Evolutionary conservation across 1,140 invertebrate genomes (phyloP).

Genomic region (Zophobas morio): DNA sequence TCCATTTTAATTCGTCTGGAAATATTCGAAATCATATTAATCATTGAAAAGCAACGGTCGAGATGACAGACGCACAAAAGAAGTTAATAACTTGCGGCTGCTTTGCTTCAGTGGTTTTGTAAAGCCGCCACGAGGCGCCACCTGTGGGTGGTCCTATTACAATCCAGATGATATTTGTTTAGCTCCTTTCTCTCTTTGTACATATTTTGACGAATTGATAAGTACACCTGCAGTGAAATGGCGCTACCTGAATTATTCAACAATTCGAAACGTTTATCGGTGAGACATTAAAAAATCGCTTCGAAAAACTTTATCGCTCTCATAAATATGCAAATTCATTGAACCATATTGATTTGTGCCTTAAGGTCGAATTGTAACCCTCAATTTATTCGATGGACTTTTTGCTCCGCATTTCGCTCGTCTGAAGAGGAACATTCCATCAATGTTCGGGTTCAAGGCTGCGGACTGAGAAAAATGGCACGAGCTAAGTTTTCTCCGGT

Average conservation of each 20-base stretch:
- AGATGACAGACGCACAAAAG: conserved; percentile 49
- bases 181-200: not conserved
- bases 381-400: conserved; percentile 43
- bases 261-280: not conserved
- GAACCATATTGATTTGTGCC: conserved; percentile 41
- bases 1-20: conserved; percentile 40
- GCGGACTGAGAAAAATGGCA: not conserved
- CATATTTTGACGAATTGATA: conserved; percentile 29
- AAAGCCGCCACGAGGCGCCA: conserved; percentile 47
- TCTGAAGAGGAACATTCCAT: conserved; percentile 5
- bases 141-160: conserved; percentile 45
- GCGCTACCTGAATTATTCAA: conserved; percentile 27
- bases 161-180: conserved; percentile 32
- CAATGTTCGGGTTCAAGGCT: conserved; percentile 28
- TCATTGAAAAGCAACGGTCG: conserved; percentile 43
- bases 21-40: conserved; percentile 45
- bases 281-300: conserved; percentile 6
- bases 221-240: not conserved
- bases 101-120: conserved; percentile 47
- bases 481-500: too few relatives aligned
- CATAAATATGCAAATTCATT: conserved; percentile 46
- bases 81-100: conserved; percentile 48
- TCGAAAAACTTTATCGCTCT: conserved; percentile 1
- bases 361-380: conserved; percentile 32
- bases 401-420: conserved; percentile 5